A percentile compares a stretch with the other conserved stretches of the same genome.
These are phyloP conservation scores for Buceros bicornis DNA, from an alignment of 2,797 vertebrate species.

Conservation along the genomic window DNA sequence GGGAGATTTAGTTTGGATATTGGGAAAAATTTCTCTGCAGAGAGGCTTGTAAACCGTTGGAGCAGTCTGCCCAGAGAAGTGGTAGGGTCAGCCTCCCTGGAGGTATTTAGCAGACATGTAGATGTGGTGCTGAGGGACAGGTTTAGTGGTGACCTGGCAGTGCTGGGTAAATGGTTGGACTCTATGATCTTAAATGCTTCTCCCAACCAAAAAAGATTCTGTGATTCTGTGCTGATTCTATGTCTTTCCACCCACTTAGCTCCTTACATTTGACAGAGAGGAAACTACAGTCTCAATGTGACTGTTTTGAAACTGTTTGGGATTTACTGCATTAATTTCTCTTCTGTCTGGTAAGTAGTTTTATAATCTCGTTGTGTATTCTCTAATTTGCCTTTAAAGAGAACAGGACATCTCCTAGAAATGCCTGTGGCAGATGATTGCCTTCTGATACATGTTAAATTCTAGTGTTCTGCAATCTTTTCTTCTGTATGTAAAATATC, in stretches of 20 bases:
- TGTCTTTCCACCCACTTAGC: background rate
- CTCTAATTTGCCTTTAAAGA: background rate
- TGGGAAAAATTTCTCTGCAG: no score
- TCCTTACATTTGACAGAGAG: background rate
- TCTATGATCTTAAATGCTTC: no score
- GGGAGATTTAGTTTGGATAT: no score
- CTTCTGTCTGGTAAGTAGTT: background rate
- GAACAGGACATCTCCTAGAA: background rate
- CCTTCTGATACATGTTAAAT: background rate
- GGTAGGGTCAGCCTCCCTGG: no score
- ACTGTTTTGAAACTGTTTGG: background rate
- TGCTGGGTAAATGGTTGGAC: no score
- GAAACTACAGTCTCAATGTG: background rate
- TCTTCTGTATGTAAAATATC: background rate
- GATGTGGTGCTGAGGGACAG: no score
- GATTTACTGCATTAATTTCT: background rate
- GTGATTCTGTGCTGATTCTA: background rate
- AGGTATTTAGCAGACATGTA: no score
- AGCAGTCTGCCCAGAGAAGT: no score
- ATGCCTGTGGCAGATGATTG: background rate
- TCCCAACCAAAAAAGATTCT: no score
- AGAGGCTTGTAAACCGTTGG: no score
- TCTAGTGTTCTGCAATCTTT: background rate
- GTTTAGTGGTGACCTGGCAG: no score
- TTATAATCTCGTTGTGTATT: background rate